Conservation (phyloP, 2,113 vertebrate species). For the Origma solitaria region DNA sequence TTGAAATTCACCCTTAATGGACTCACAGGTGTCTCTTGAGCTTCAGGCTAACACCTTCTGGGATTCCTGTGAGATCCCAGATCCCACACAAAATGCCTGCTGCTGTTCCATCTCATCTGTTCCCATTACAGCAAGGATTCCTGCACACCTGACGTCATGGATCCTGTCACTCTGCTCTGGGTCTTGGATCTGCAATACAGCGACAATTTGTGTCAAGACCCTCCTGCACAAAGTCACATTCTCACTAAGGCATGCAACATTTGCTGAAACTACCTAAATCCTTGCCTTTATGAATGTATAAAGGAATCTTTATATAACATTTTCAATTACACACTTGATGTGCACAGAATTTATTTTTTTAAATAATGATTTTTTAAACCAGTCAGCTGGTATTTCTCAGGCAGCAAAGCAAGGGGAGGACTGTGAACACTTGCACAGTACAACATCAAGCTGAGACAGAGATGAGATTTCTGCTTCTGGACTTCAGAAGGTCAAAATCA, state of each 20-base stretch:
- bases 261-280: not conserved
- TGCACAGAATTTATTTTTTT: not conserved
- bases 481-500: conserved; percentile 25
- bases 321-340: not conserved
- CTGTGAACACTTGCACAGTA: not conserved
- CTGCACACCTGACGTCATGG: not conserved
- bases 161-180: not conserved
- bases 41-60: not conserved
- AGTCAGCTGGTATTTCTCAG: not conserved
- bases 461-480: conserved; percentile 1
- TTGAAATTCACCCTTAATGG: not conserved
- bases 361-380: not conserved
- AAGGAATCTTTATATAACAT: not conserved
- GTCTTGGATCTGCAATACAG: not conserved
- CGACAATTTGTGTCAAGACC: not conserved
- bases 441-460: not conserved
- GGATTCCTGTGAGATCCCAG: not conserved
- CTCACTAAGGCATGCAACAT: not conserved
- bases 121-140: not conserved
- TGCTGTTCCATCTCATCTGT: not conserved
- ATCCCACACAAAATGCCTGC: not conserved
- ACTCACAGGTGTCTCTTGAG: not conserved
- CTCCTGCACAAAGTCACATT: not conserved
- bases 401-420: not conserved
- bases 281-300: not conserved